Percentiles rank a stretch among this genome's conserved stretches.
These are phyloP conservation scores for Notoglanidium macrostoma DNA, from an alignment of 2,797 vertebrate genomes.

Conservation along the genomic window DNA sequence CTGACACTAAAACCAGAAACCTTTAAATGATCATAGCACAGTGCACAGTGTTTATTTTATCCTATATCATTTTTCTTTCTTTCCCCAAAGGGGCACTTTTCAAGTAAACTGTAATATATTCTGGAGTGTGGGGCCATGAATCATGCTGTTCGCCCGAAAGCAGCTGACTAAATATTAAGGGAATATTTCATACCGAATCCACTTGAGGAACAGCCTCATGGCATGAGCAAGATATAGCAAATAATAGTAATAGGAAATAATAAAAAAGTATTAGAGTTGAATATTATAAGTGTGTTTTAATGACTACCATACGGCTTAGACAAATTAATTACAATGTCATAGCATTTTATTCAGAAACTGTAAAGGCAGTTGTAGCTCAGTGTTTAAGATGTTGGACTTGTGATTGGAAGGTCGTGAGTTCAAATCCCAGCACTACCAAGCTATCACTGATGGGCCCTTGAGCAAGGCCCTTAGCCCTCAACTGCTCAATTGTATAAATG, in stretches of 20 bases:
- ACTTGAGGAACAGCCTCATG: slow-evolving; percentile 17
- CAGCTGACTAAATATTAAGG: slow-evolving; percentile 51
- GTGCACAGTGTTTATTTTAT: slow-evolving; percentile 24
- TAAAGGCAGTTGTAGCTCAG: too few relatives aligned
- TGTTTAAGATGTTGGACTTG: too few relatives aligned
- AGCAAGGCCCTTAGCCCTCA: too few relatives aligned
- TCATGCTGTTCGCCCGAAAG: slow-evolving; percentile 41
- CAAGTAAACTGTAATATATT: slow-evolving; percentile 35
- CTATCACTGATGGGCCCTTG: too few relatives aligned
- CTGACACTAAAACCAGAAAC: background rate
- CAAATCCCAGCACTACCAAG: too few relatives aligned
- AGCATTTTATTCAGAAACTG: background rate
- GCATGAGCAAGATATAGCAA: slow-evolving; percentile 16
- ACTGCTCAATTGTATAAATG: too few relatives aligned
- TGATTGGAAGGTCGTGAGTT: too few relatives aligned
- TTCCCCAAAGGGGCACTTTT: slow-evolving; percentile 16
- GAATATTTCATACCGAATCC: slow-evolving; percentile 45
- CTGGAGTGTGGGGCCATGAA: slow-evolving; percentile 35
- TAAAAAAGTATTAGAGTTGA: too few relatives aligned
- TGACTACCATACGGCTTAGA: too few relatives aligned
- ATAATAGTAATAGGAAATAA: slow-evolving; percentile 16
- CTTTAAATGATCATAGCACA: background rate
- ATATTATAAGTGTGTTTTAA: background rate
- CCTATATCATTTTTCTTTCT: slow-evolving; percentile 5
- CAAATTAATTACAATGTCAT: background rate